Conservation (phyloP, 2,797 vertebrate genomes). For the Thripadectes ignobilis region DNA sequence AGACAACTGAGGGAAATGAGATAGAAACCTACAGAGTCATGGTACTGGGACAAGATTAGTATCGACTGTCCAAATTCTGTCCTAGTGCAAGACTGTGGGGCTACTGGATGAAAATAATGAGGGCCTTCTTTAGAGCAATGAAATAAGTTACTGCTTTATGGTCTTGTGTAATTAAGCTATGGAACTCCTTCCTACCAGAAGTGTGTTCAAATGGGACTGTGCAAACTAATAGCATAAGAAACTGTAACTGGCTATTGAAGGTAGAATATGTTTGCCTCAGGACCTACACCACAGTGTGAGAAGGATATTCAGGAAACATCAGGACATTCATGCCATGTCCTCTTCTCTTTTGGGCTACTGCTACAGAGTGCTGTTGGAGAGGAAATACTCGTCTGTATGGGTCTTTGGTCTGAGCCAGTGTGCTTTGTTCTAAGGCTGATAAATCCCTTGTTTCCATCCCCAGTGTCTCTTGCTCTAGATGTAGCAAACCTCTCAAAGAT, state of each 20-base stretch:
- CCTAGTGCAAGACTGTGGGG: neutral
- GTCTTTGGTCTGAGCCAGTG: neutral
- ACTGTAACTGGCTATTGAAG: neutral
- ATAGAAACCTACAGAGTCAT: neutral
- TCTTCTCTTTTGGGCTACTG: neutral
- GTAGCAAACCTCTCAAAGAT: neutral
- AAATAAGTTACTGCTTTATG: neutral
- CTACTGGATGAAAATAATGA: neutral
- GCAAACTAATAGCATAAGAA: neutral
- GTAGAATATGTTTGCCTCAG: neutral
- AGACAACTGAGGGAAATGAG: neutral
- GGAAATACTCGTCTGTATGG: fast-evolving
- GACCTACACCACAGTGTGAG: neutral
- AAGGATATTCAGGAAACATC: neutral
- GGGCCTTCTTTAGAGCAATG: neutral
- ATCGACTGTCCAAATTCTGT: neutral
- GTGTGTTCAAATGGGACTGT: neutral
- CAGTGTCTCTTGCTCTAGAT: neutral
- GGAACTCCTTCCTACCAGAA: neutral
- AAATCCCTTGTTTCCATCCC: neutral
- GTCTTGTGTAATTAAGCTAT: neutral
- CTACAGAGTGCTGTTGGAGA: neutral
- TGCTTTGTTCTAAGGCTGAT: neutral
- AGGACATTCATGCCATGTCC: fast-evolving
- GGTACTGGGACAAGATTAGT: neutral